Percentiles rank a stretch among this genome's conserved stretches.
Evolutionary conservation across 2,113 vertebrate species (phyloP).

Genomic region (Carlito syrichta): DNA sequence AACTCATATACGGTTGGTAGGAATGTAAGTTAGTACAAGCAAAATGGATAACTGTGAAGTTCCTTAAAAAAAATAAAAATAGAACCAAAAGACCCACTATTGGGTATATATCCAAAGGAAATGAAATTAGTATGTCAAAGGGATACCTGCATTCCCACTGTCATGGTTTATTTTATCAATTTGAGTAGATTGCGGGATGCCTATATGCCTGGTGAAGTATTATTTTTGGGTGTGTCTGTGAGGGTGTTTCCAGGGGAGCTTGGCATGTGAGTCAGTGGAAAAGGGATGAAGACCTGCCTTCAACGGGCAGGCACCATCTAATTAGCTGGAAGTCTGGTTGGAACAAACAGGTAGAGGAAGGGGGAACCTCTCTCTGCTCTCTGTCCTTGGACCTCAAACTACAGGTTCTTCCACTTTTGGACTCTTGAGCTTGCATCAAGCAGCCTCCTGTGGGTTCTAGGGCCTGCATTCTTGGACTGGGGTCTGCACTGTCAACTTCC

Average conservation of each 20-base stretch:
- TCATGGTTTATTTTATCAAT: neutral
- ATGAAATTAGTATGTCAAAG: neutral
- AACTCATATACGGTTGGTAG: no score
- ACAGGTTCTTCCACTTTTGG: neutral
- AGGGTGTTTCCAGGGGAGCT: neutral
- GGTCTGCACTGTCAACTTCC: neutral
- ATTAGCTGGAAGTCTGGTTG: neutral
- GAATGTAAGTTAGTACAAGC: neutral
- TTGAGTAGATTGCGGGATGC: neutral
- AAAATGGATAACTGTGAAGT: neutral
- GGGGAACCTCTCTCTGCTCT: neutral
- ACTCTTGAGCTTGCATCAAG: neutral
- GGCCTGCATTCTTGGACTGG: neutral
- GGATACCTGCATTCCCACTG: neutral
- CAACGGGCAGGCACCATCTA: neutral
- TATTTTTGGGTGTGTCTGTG: neutral
- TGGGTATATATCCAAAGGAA: neutral
- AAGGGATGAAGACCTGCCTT: neutral
- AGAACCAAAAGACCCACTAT: neutral
- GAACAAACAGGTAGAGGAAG: neutral
- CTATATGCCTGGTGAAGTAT: neutral
- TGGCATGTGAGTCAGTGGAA: neutral
- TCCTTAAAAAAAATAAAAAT: neutral
- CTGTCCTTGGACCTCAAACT: neutral
- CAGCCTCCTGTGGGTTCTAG: neutral